Evolutionary conservation across 1,140 invertebrate genomes (phyloP), one percentile per base, ranked within the genome.

Genomic region (Drosophila carrolli): DNA sequence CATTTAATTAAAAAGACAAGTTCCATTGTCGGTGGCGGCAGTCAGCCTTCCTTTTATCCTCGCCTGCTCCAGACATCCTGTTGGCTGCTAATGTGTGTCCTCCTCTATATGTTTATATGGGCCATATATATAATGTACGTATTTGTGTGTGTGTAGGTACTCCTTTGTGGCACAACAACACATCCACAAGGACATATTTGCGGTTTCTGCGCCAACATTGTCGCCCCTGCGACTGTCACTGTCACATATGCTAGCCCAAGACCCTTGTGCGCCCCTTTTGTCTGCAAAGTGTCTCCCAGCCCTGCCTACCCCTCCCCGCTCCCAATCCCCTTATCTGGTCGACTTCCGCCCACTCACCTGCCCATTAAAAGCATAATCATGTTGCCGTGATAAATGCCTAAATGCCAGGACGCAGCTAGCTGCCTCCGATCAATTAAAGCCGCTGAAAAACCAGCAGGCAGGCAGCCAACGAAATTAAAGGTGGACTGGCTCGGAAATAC

Each of bases 1-100:
- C 84, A 89, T 89, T 89, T 89, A 89, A 89, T 89, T 89, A 89
- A 89, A 89, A 89, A 89, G 84, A 89, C 81, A 89, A 89, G 84
- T 89, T 90, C 84, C 85, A 89, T 89, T 89, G 84, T 89, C 81
- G 76, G 61, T 63, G 78, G 54, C 59, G 59, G 41, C 56, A 60
- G 65, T 65, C 56, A 43, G 65, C 38, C 67, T 54, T 60, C 67
- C 68, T 76, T 70, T 66, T 61, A 50, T 71, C 68, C 65, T 71
- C 38, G 71, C 65, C 72, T 76, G 66, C 66, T 83, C 74, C 75
- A 85, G 76, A 77, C 81, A 85, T 73, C 51, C 62, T 79, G 80
- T 75, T 78, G 75, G 61, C 54, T 63, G 66, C 61, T 82, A 88
- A 85, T 78, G 77, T 77, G 76, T 61, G 66, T 57, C 53, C 59